Base-by-base conservation (phyloP, 2,888 invertebrate genomes). In the Dolichomitus sp. region DNA sequence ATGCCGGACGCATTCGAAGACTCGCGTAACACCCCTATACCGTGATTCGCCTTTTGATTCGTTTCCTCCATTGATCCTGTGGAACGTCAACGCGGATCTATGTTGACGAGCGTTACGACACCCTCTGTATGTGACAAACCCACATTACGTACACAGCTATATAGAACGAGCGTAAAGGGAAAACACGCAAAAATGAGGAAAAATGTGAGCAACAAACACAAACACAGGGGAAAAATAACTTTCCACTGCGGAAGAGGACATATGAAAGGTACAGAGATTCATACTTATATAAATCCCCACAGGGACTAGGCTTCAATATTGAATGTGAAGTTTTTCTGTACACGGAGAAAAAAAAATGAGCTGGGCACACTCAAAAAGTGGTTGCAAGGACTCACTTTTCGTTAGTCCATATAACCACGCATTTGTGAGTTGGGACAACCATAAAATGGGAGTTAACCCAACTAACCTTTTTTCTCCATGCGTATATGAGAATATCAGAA, bases 21-120 rank as follows among this genome's bases (percentile, higher is more conserved):
- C 54, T 23, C 23, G 52, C 48, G 19, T 30, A 57, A 50, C 19
- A 33, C 45, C 48, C 52, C 50, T 23, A 19, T 4, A 14, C 59
- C 40, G 33, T 72, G 76, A 86, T 84, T 84, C 76, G 81, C 74
- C 40, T 70, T 85, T 85, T 78, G 75, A 85, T 84, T 83, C 37
- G 37, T 61, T 48, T 54, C 33, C 37, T n/a, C 12, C 30, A 19
- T 65, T 65, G 59, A 30, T 59, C 50, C 23, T 37, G 54, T 12
- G 42, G 6, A 48, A 74, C 65, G 63, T 65, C 61, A 65, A 5
- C 63, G 40, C 19, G 59, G 37, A 50, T 74, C 52, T 40, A 14
- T 19, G 27, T 50, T 73, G 23, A 70, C 23, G 54, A 19, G 48
- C 48, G 17, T 33, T 33, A 14, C 14, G 19, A 11, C 52, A 33